Conservation (phyloP, 2,113 vertebrate species). For the Eurystomus gularis region DNA sequence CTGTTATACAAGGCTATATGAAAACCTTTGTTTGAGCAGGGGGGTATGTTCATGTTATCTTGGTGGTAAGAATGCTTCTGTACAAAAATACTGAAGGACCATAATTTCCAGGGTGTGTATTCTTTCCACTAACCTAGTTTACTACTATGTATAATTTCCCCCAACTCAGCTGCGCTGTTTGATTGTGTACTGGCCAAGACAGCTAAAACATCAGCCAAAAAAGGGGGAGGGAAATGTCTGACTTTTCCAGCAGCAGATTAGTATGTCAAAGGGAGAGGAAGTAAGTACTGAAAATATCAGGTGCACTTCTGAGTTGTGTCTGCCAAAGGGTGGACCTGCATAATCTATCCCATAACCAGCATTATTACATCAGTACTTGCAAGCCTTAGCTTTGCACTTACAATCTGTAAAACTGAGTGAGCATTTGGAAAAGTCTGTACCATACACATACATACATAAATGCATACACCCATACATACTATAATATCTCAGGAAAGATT, state of each 20-base stretch:
- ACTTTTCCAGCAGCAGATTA: conserved; percentile 1
- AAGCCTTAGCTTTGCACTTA: not conserved
- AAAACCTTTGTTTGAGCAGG: not conserved
- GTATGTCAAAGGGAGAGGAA: not conserved
- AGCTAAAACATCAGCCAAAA: not conserved
- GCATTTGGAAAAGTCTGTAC: not conserved
- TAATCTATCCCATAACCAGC: not conserved
- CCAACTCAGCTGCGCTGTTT: not conserved
- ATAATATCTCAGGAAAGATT: not conserved
- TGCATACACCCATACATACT: not conserved
- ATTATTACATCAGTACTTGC: not conserved
- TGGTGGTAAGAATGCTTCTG: not conserved
- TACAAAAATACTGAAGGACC: not conserved
- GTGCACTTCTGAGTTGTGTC: not conserved
- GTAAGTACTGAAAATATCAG: not conserved
- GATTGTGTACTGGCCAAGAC: not conserved
- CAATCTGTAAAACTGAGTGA: not conserved
- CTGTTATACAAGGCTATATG: not conserved
- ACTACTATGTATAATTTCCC: not conserved
- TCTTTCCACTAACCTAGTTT: not conserved
- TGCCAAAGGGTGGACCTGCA: conserved; percentile 6
- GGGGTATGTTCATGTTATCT: rapidly evolving
- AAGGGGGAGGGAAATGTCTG: not conserved
- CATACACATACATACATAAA: not conserved
- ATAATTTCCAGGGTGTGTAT: not conserved